Evolutionary conservation across 2,888 invertebrate species (phyloP), one percentile per base, ranked within the genome.

Genomic region (Lasioglossum villosulum): DNA sequence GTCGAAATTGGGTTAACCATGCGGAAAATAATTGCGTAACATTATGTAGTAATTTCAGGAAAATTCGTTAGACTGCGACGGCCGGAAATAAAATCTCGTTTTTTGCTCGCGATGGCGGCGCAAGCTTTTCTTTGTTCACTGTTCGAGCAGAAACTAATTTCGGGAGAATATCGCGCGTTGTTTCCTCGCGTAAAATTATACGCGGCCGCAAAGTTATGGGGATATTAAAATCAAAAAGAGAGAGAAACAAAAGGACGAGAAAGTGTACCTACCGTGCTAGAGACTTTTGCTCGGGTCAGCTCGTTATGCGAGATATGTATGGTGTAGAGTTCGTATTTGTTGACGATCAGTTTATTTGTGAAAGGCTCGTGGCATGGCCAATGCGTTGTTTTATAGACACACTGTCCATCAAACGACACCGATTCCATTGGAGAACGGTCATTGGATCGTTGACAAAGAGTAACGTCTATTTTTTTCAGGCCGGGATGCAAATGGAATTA

Each of bases 141-240:
- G 39, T 78, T 74, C 77, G 59, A 52, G 76, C 52, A 42, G 63
- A 73, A 84, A 84, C 66, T 84, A 84, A 84, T 84, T 84, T 72
- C 75, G 30, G 19, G 63, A 34, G 66, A 37, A 71, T n/a, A 68
- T 71, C 71, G 63, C 59, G 59, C 68, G 30, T 42, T 68, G 79
- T 74, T 84, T 48, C n/a, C 74, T 48, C 45, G 42, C 48, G 39
- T 8, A 48, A 75, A 86, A 86, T 86, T 86, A 75, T 72, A 77
- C 66, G 27, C 56, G 37, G 39, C 4, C 56, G 63, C 30, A 16
- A 30, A 68, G 71, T 42, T 76, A 30, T 70, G 45, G 39, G 63
- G 34, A 70, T 48, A 74, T 74, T 48, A 76, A 71, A 16, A 42
- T 12, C 16, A 71, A 59, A 70, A 14, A 19, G 27, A 6, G 34